phyloP scores from a whole-genome alignment of 1,140 invertebrate genomes.

The Cepaea nemoralis region DNA sequence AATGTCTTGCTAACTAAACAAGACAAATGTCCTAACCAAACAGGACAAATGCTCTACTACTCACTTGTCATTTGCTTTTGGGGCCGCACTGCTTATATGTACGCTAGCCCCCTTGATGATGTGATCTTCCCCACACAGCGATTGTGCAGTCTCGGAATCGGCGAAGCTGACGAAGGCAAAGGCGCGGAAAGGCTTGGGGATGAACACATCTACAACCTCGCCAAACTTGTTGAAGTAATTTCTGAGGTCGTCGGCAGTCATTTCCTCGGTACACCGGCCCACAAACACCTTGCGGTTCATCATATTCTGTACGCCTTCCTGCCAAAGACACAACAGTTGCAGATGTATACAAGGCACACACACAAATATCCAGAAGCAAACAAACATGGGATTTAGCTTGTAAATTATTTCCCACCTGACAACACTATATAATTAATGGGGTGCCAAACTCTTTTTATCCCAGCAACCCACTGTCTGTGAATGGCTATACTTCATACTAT shows the following conservation, averaged over 20 bases:
- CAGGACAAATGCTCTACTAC: neutral
- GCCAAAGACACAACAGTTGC: no score
- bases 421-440: no score
- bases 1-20: no score
- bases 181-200: conserved; percentile 74
- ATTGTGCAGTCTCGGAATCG: conserved; percentile 81
- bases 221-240: conserved; percentile 73
- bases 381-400: no score
- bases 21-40: neutral
- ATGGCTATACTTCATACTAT: no score
- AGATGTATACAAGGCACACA: no score
- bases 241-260: conserved; percentile 71
- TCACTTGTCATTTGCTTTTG: conserved; percentile 76
- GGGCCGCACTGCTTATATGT: conserved; percentile 94
- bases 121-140: conserved; percentile 96
- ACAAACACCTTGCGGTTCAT: conserved; percentile 73
- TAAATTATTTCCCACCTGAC: no score
- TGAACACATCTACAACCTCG: conserved; percentile 74
- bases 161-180: conserved; percentile 75
- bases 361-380: no score
- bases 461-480: no score
- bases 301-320: conserved; percentile 65
- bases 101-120: conserved; percentile 96
- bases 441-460: no score
- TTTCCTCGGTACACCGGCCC: conserved; percentile 72